Evolutionary conservation across 1,140 invertebrate genomes (phyloP), one percentile per base, ranked within the genome.

Genomic region (Proales similis): DNA sequence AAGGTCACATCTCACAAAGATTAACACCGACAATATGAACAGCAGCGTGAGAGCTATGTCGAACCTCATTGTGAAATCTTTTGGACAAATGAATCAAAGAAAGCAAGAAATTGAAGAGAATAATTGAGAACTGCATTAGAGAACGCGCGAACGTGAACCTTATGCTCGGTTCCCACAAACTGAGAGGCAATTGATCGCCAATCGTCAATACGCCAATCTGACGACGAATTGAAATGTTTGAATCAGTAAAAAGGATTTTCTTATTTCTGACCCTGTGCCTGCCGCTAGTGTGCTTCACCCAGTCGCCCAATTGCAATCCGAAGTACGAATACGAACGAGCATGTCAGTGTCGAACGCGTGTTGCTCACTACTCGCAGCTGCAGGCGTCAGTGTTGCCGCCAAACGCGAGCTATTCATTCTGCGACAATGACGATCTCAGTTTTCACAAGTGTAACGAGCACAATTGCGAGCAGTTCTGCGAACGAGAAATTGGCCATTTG

Each of bases 401-500:
- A 30, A 6, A n/a, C 22, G 36, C 14, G 7, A 48, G 36, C 19
- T 48, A 48, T 29, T 32, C 47, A 1, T 48, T 32, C 20, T 48
- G 47, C 36, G 47, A 48, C 22, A 48, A 48, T 48, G 47, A 48
- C 19, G 47, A 48, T 48, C 36, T 48, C 30, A 48, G 20, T 3
- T 48, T 32, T 12, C 47, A 29, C 19, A 32, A 12, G 1, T 48
- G 47, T 48, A 32, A 48, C 22, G 36, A 27, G 36, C 27, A 48
- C n/a, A 48, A 48, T 26, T 48, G 47, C 36, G 47, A 19, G 6
- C 27, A 48, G 3, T 17, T 17, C 30, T 48, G 47, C 20, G 47
- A 48, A 48, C 30, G 36, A 30, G 14, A 27, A 12, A 48, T 48
- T 11, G 27, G 47, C 4, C 6, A 29, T 2, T 26, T 48, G 4